Percentiles rank a stretch among this genome's conserved stretches.
These are phyloP conservation scores for Beroe ovata DNA, from an alignment of 37 sponge, comb jelly and placozoan genomes.

Conservation along the genomic window DNA sequence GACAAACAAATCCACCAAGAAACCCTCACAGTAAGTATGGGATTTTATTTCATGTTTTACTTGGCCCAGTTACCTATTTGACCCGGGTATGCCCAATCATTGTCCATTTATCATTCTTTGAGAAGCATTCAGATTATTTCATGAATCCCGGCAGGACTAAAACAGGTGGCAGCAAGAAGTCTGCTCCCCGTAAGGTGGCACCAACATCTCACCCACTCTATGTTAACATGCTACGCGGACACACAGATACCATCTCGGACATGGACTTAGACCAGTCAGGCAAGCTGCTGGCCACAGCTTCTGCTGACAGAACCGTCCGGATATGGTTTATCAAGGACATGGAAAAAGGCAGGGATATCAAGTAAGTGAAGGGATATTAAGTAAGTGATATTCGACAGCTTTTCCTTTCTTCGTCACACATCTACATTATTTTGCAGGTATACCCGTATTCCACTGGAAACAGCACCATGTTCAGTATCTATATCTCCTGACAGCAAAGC, in stretches of 20 bases:
- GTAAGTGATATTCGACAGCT: no score
- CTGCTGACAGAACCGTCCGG: slow-evolving; percentile 16
- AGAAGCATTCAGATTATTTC: no score
- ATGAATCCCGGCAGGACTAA: no score
- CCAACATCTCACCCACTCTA: slow-evolving; percentile 65
- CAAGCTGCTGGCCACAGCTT: slow-evolving; percentile 51
- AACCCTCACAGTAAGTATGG: slow-evolving; percentile 24
- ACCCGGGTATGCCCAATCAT: no score
- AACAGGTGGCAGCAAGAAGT: neutral
- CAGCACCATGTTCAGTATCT: neutral
- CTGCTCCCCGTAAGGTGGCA: neutral
- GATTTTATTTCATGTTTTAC: no score
- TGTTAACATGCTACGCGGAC: slow-evolving; percentile 61
- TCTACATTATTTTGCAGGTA: slow-evolving; percentile 38
- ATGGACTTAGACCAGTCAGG: slow-evolving; percentile 58
- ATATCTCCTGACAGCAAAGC: slow-evolving; percentile 61
- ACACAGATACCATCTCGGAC: slow-evolving; percentile 39
- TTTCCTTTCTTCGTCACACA: no score
- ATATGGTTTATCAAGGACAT: slow-evolving; percentile 52
- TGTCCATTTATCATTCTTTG: no score
- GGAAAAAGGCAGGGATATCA: slow-evolving; percentile 51
- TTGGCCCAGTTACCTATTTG: no score
- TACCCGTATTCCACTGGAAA: slow-evolving; percentile 46
- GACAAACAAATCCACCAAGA: neutral
- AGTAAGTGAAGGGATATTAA: no score